Conservation (phyloP, 2,888 invertebrate genomes). For the Stictocephala bisonia region DNA sequence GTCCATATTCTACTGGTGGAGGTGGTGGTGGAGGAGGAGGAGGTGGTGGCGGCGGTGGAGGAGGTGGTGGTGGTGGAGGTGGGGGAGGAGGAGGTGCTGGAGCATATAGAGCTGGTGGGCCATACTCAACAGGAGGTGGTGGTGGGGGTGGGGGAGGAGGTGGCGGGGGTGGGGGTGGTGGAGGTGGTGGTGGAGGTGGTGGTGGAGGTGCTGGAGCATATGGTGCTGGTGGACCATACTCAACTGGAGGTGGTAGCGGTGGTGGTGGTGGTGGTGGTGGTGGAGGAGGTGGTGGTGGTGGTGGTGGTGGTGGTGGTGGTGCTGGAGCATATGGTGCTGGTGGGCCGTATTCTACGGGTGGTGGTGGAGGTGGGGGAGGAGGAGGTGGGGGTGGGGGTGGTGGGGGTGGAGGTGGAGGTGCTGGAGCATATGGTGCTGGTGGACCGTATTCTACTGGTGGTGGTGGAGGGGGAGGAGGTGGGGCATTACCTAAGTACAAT, state of each 20-base stretch:
- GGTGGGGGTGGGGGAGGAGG: background rate
- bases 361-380: background rate
- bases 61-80: conserved; percentile 8
- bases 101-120: background rate
- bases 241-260: background rate
- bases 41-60: conserved; percentile 9
- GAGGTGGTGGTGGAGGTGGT: conserved; percentile 16
- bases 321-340: background rate
- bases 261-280: background rate
- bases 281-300: background rate
- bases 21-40: conserved; percentile 11
- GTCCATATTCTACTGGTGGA: background rate
- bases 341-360: background rate
- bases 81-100: background rate
- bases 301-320: conserved; percentile 25
- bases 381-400: background rate
- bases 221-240: background rate
- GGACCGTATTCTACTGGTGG: too few relatives aligned
- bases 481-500: background rate
- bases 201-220: conserved; percentile 1
- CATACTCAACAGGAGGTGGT: too few relatives aligned
- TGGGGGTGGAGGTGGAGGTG: background rate
- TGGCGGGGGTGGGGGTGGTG: background rate
- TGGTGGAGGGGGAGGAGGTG: conserved; percentile 12
- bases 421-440: background rate